phyloP scores from a whole-genome alignment of 2,797 vertebrate genomes.

The Phrynocephalus guinanensis region DNA sequence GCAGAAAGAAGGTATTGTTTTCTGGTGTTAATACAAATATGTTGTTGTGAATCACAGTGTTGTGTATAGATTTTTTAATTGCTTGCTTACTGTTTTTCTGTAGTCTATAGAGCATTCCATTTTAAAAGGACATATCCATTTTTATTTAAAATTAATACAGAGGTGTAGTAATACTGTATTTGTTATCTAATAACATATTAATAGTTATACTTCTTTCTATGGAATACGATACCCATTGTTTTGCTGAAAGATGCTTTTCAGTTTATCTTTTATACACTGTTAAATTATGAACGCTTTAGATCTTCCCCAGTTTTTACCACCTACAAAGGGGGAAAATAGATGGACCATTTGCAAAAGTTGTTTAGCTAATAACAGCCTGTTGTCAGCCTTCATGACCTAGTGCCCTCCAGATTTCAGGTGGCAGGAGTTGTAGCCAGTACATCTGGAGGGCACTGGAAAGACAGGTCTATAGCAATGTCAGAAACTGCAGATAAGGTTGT shows the following conservation, averaged over 20 bases:
- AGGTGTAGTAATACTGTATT: not conserved
- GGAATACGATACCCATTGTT: slow-evolving; percentile 33
- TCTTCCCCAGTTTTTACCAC: slow-evolving; percentile 22
- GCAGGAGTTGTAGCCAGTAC: not conserved
- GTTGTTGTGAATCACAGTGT: not conserved
- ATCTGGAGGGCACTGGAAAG: not conserved
- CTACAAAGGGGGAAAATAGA: not conserved
- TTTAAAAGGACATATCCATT: slow-evolving; percentile 2
- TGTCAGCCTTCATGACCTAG: not conserved
- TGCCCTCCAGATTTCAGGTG: not conserved
- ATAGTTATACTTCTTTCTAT: slow-evolving; percentile 23
- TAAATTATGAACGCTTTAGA: slow-evolving; percentile 25
- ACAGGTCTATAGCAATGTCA: not conserved
- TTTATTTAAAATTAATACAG: rapidly evolving
- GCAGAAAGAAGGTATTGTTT: slow-evolving; percentile 15
- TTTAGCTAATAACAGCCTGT: not conserved
- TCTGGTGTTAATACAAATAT: slow-evolving; percentile 8
- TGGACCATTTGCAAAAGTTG: slow-evolving; percentile 1
- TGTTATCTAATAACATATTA: slow-evolving; percentile 13
- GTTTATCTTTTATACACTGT: slow-evolving; percentile 32
- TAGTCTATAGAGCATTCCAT: slow-evolving; percentile 34
- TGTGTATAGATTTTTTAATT: slow-evolving; percentile 18
- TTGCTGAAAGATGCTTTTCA: slow-evolving; percentile 35
- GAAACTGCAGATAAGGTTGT: not conserved
- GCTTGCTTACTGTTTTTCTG: slow-evolving; percentile 46